Base-by-base conservation (phyloP, 2,113 vertebrate genomes). In the Sisor rabdophorus region DNA sequence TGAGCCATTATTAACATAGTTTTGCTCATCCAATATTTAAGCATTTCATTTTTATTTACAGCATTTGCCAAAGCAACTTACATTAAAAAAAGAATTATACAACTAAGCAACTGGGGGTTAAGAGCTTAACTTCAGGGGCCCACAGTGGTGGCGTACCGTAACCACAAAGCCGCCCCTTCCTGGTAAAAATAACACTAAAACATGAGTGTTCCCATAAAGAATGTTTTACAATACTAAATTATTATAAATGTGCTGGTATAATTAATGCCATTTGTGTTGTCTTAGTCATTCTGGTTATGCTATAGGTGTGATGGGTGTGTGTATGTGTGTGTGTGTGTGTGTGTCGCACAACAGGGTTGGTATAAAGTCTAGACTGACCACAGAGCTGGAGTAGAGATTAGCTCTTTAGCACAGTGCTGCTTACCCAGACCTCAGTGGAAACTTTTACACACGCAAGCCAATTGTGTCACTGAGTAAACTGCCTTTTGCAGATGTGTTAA, bases 401-500 rank as follows among this genome's bases (percentile, higher is more conserved):
- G 47, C 20, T 68, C 55, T 77, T 44, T 10, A 26, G 77, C 70
- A 22, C 22, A 54, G 26, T 26, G 13, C 40, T 48, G 17, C 55
- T 59, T 36, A 71, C 56, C 52, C 71, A 71, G 69, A 52, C 55
- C 71, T 65, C 80, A 75, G 67, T 55, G 87, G 85, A 89, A 89
- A 87, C 77, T 80, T 53, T 89, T 85, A 80, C 85, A 84, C 84
- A 84, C 36, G 52, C 78, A 83, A 9, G 19, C 53, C 59, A 81
- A 82, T 87, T 60, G 82, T 65, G 74, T 81, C 87, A 83, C 85
- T 84, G 85, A 80, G 74, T 13, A 83, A 81, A 80, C 84, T 36
- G 79, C 68, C 65, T 44, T 85, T 78, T 87, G 82, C 84, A 63
- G 28, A 74, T 59, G 76, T 48, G 76, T 73, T 58, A 78, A 71